Evolutionary conservation across 23 tunicate species (phyloP).

Genomic region (Clavelina lepadiformis): DNA sequence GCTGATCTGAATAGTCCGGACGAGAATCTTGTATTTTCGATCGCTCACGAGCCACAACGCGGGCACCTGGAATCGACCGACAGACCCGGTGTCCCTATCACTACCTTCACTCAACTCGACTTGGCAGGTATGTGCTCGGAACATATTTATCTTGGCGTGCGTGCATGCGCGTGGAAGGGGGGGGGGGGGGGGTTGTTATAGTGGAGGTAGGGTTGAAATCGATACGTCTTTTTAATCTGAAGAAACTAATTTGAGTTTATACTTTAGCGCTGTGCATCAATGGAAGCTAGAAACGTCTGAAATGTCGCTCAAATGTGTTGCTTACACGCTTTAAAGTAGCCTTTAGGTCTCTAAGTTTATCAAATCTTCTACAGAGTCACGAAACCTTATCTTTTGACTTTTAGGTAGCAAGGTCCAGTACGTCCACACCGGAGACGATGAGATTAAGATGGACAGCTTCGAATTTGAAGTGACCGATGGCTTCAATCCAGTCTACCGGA

Average conservation of each 20-base stretch:
- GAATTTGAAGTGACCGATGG: conserved; percentile 98
- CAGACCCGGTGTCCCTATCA: conserved; percentile 74
- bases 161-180: too few species aligned
- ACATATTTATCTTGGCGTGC: too few species aligned
- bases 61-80: conserved; percentile 97
- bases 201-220: too few species aligned
- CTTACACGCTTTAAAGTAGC: too few species aligned
- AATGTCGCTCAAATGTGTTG: too few species aligned
- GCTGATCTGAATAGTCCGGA: conserved; percentile 92
- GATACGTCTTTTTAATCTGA: too few species aligned
- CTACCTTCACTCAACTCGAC: conserved; percentile 88
- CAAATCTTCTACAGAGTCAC: too few species aligned
- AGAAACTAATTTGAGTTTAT: too few species aligned
- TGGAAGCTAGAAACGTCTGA: too few species aligned
- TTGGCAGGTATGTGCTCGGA: conserved; percentile 71
- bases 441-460: conserved; percentile 94
- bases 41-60: conserved; percentile 63
- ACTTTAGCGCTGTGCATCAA: too few species aligned
- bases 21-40: conserved; percentile 50
- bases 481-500: conserved; percentile 91
- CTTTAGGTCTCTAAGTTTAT: too few species aligned
- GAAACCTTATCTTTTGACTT: conserved; percentile 1
- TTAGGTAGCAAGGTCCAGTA: conserved; percentile 88
- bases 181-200: too few species aligned
- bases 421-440: conserved; percentile 95